phyloP scores from a whole-genome alignment of 2,888 invertebrate species.

The Caenorhabditis sp. region DNA sequence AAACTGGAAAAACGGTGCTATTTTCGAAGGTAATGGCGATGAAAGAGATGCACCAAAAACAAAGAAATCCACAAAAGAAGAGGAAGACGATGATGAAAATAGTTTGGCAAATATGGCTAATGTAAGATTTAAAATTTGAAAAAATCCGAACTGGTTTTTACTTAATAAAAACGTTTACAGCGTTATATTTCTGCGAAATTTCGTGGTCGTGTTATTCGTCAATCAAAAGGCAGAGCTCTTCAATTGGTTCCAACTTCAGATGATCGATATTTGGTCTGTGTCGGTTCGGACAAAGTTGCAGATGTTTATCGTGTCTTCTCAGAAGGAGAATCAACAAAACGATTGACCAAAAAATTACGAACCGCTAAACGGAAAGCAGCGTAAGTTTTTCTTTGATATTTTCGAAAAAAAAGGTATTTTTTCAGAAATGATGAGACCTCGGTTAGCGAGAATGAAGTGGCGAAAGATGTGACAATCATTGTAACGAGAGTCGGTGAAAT shows the following conservation, averaged over 20 bases:
- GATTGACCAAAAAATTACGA: slow-evolving; percentile 81
- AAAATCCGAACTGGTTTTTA: background rate
- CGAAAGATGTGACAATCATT: slow-evolving; percentile 64
- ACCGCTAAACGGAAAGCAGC: slow-evolving; percentile 65
- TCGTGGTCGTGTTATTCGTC: slow-evolving; percentile 82
- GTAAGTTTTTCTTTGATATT: slow-evolving; percentile 1
- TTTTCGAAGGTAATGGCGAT: slow-evolving; percentile 23
- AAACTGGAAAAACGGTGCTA: slow-evolving; percentile 49
- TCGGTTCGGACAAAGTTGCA: slow-evolving; percentile 82
- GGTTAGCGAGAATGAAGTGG: slow-evolving; percentile 43
- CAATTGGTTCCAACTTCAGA: slow-evolving; percentile 80
- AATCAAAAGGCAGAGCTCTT: slow-evolving; percentile 82
- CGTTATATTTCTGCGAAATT: slow-evolving; percentile 81
- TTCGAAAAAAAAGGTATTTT: slow-evolving; percentile 1
- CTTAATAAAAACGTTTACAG: slow-evolving; percentile 70
- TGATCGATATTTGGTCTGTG: slow-evolving; percentile 81
- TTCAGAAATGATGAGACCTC: slow-evolving; percentile 22
- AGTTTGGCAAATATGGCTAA: slow-evolving; percentile 34
- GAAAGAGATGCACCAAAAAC: slow-evolving; percentile 18
- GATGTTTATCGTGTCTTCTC: slow-evolving; percentile 85
- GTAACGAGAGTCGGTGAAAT: slow-evolving; percentile 76
- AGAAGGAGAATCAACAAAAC: slow-evolving; percentile 81
- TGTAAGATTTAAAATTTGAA: slow-evolving; percentile 6
- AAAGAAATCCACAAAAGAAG: slow-evolving; percentile 47
- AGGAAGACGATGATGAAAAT: slow-evolving; percentile 9